Conservation (phyloP, 2,113 vertebrate genomes). For the Seriola rivoliana region DNA sequence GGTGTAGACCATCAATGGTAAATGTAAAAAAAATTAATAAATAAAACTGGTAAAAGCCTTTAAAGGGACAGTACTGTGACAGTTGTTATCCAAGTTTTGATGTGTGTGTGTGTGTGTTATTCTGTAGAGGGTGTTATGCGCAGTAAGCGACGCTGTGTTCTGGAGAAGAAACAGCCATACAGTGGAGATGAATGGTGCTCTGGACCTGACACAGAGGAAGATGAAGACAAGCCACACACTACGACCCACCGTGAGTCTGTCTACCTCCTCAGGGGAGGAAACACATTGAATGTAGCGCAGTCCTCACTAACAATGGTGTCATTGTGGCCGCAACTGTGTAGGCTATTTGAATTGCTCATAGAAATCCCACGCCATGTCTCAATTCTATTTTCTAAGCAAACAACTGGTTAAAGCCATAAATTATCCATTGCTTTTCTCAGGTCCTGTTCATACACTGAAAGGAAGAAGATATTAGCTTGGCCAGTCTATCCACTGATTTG, state of each 20-base stretch:
- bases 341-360: background rate
- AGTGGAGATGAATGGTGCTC: conserved; percentile 99
- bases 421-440: conserved; percentile 24
- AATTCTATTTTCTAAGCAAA: conserved; percentile 4
- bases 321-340: conserved; percentile 13
- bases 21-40: background rate
- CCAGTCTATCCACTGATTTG: background rate
- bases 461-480: conserved; percentile 7
- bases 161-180: conserved; percentile 97
- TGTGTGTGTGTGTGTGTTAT: conserved; percentile 28
- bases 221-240: conserved; percentile 91
- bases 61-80: background rate
- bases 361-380: background rate
- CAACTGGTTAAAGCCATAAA: conserved; percentile 22
- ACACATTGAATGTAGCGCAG: background rate
- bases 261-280: background rate
- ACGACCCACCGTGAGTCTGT: conserved; percentile 90
- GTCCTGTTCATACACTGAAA: conserved; percentile 33
- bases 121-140: conserved; percentile 89
- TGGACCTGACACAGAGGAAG: conserved; percentile 95
- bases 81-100: conserved; percentile 10
- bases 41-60: background rate
- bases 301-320: conserved; percentile 13
- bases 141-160: conserved; percentile 95
- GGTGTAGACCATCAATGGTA: background rate